Evolutionary conservation across 2,113 vertebrate species (phyloP).

Genomic region (Passer domesticus): DNA sequence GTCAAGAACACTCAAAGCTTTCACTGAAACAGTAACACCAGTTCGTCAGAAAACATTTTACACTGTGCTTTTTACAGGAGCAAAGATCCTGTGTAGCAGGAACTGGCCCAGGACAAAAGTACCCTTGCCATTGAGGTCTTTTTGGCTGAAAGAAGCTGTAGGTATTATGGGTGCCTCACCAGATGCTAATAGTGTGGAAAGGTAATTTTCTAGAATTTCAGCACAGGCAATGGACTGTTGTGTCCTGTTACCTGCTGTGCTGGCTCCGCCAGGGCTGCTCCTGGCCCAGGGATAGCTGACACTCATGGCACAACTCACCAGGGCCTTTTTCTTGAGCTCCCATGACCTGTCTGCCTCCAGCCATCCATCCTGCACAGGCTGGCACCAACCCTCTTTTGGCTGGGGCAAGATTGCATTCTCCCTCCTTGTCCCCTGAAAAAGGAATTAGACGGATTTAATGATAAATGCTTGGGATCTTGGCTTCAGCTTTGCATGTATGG

Average conservation of each 20-base stretch:
- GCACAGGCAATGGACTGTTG: not conserved
- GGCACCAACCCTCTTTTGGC: not conserved
- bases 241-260: not conserved
- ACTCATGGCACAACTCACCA: rapidly evolving
- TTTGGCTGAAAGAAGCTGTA: not conserved
- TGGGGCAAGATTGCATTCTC: not conserved
- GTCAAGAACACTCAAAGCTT: constrained; percentile 25
- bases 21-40: not conserved
- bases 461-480: not conserved
- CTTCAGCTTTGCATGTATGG: not conserved
- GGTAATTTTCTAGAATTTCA: not conserved
- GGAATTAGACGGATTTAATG: not conserved
- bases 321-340: not conserved
- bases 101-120: not conserved
- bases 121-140: not conserved
- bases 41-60: not conserved
- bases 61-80: not conserved
- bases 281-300: not conserved
- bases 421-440: not conserved
- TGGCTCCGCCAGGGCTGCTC: not conserved
- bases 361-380: not conserved
- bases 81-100: not conserved
- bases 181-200: not conserved
- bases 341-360: not conserved
- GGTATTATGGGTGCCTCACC: not conserved